Conservation (phyloP, 2,797 vertebrate genomes). For the Cynodonichthys magdalenae region DNA sequence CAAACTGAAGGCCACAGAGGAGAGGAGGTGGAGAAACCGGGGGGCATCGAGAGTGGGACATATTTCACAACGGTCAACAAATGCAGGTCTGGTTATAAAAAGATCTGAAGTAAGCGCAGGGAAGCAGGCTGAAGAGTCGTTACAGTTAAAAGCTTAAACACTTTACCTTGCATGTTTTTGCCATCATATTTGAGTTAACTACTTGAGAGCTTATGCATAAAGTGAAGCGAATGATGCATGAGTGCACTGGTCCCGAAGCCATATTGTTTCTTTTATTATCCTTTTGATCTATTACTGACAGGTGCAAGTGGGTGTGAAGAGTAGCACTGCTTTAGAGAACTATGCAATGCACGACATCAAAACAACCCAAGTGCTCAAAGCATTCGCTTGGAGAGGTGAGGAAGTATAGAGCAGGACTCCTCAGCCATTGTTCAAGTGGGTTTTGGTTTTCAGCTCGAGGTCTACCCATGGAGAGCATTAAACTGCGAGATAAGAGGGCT, state of each 20-base stretch:
- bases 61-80: constrained; percentile 14
- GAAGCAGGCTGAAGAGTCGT: constrained; percentile 9
- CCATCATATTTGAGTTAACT: constrained; percentile 15
- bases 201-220: constrained; percentile 41
- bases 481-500: constrained; percentile 43
- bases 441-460: constrained; percentile 49
- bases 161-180: constrained; percentile 6
- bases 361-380: constrained; percentile 57
- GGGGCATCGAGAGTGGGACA: constrained; percentile 5
- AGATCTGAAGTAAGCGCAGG: constrained; percentile 4
- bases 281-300: constrained; percentile 73
- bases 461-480: constrained; percentile 24
- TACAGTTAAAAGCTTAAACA: neutral
- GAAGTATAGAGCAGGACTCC: constrained; percentile 38
- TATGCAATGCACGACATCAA: constrained; percentile 34
- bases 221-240: constrained; percentile 40
- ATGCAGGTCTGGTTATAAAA: constrained; percentile 22
- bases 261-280: constrained; percentile 69
- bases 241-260: constrained; percentile 40
- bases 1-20: constrained; percentile 46
- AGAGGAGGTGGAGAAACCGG: constrained; percentile 3
- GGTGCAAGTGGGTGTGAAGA: constrained; percentile 69
- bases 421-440: constrained; percentile 62
- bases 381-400: constrained; percentile 43
- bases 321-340: constrained; percentile 43